Percentiles rank a stretch among this genome's conserved stretches.
These are phyloP conservation scores for Bergia puertoricense DNA, from an alignment of 92 coral and sea anemone species.

Conservation along the genomic window DNA sequence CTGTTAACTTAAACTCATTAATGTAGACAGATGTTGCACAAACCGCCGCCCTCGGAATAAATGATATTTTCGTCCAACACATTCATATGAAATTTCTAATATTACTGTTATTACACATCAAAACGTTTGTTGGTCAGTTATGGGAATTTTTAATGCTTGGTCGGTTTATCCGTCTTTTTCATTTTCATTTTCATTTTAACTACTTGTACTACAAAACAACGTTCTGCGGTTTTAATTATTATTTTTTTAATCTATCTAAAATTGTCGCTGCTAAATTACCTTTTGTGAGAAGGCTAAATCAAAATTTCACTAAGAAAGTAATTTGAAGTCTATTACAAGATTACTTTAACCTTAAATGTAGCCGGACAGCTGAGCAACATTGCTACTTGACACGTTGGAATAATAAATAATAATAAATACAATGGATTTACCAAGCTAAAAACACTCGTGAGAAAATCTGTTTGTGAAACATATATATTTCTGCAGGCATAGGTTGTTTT, in stretches of 20 bases:
- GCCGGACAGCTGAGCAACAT: not conserved
- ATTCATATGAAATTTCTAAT: not conserved
- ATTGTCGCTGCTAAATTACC: not conserved
- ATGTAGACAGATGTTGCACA: not conserved
- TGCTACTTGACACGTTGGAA: too few species aligned
- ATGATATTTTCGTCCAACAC: not conserved
- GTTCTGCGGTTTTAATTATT: not conserved
- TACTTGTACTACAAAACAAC: not conserved
- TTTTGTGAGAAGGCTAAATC: not conserved
- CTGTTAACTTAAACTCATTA: slow-evolving; percentile 17
- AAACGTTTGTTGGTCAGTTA: too few species aligned
- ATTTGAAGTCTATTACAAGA: not conserved
- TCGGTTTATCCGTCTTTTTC: not conserved
- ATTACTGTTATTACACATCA: not conserved
- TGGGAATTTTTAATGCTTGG: not conserved
- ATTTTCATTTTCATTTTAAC: not conserved
- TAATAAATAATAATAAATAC: not conserved
- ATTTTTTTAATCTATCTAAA: not conserved
- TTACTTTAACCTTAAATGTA: not conserved
- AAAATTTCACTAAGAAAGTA: not conserved
- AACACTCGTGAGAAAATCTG: not conserved
- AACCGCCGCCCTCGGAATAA: not conserved
- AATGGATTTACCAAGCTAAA: not conserved
- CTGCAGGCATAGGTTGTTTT: not conserved
- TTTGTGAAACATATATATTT: not conserved